A percentile compares a stretch with the other conserved stretches of the same genome.
Evolutionary conservation across 2,888 invertebrate species (phyloP).

Genomic region (Isotomurus palustris): DNA sequence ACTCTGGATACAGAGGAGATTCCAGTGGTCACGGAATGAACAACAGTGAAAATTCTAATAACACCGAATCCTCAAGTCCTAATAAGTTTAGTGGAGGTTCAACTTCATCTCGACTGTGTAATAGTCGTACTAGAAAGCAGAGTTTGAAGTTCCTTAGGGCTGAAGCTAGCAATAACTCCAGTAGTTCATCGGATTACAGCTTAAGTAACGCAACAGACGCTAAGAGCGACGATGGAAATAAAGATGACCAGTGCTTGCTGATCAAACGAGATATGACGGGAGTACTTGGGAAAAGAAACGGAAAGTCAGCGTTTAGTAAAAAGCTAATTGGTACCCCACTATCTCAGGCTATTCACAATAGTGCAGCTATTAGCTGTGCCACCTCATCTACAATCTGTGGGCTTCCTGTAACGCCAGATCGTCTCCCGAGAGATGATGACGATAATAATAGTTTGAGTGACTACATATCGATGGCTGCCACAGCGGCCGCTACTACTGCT

Average conservation of each 20-base stretch:
- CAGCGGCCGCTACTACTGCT: conserved; percentile 8
- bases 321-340: neutral
- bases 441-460: conserved; percentile 42
- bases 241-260: neutral
- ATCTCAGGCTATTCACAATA: neutral
- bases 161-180: conserved; percentile 9
- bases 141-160: conserved; percentile 21
- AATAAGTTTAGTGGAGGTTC: conserved; percentile 3
- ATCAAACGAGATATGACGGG: neutral
- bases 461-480: conserved; percentile 39
- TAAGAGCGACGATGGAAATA: neutral
- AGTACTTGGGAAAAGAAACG: neutral
- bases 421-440: conserved; percentile 17
- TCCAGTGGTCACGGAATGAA: neutral
- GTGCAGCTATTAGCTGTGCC: neutral
- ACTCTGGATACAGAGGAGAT: conserved; percentile 1
- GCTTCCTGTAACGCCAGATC: conserved; percentile 13
- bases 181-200: conserved; percentile 3
- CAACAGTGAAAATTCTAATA: conserved; percentile 4
- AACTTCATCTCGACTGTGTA: conserved; percentile 7
- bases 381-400: neutral
- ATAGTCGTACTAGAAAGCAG: conserved; percentile 27
- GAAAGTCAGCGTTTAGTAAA: neutral
- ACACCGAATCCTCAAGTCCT: neutral
- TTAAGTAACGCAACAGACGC: neutral